Evolutionary conservation across 2,113 vertebrate species (phyloP).

Genomic region (Bujurquina vittata): DNA sequence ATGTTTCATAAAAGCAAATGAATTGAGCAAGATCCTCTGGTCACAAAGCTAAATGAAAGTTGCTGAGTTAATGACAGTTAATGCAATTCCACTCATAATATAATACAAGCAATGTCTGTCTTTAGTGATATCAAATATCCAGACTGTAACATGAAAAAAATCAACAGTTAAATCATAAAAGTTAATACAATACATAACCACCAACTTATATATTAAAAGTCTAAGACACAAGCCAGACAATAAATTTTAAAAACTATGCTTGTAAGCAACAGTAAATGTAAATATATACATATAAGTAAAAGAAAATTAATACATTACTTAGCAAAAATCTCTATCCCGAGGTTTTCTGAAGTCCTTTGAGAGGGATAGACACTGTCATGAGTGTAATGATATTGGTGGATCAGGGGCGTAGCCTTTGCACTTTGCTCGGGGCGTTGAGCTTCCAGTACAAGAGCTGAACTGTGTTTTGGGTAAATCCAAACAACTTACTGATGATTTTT

Average conservation of each 20-base stretch:
- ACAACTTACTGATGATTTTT: constrained; percentile 20
- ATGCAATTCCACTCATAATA: neutral
- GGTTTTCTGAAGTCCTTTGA: neutral
- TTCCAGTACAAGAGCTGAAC: constrained; percentile 13
- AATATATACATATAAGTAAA: neutral
- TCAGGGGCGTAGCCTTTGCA: constrained; percentile 41
- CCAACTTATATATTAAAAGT: neutral
- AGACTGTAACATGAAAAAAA: neutral
- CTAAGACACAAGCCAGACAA: neutral
- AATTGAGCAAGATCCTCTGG: neutral
- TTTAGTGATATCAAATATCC: neutral
- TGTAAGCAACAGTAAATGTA: neutral
- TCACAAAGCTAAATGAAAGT: neutral
- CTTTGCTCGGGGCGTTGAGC: constrained; percentile 61
- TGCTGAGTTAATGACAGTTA: too few relatives aligned
- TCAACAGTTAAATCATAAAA: neutral
- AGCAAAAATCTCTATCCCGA: neutral
- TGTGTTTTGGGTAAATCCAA: constrained; percentile 17
- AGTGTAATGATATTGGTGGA: constrained; percentile 2
- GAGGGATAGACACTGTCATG: neutral
- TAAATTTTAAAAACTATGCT: neutral
- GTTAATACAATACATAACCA: neutral
- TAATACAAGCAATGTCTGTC: neutral
- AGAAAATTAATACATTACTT: constrained; percentile 23
- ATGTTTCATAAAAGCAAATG: neutral